Evolutionary conservation across 2,888 invertebrate species (phyloP).

Genomic region (Neria commutata): DNA sequence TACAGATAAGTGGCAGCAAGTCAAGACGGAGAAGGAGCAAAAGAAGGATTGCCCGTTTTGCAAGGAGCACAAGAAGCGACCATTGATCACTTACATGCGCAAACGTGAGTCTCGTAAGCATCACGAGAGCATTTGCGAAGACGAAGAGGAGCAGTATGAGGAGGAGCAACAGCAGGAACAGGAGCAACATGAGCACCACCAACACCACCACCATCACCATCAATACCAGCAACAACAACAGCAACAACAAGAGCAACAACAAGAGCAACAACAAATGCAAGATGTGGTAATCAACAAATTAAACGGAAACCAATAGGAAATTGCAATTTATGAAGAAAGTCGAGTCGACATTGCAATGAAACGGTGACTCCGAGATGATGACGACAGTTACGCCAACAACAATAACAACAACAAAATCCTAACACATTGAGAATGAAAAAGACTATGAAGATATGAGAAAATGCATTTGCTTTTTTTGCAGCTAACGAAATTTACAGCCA

Average conservation of each 20-base stretch:
- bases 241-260: conserved; percentile 20
- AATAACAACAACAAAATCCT: no score
- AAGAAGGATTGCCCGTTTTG: conserved; percentile 65
- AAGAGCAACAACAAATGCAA: neutral
- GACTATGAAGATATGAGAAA: no score
- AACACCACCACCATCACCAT: conserved; percentile 8
- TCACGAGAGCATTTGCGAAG: conserved; percentile 64
- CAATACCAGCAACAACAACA: conserved; percentile 25
- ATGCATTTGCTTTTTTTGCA: no score
- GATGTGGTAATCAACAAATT: neutral
- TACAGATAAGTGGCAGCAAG: conserved; percentile 55
- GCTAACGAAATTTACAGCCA: no score
- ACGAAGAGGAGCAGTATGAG: conserved; percentile 58
- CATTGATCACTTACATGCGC: conserved; percentile 64
- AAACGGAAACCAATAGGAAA: neutral
- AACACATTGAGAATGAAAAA: no score
- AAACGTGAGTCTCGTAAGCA: conserved; percentile 64
- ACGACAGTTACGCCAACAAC: no score
- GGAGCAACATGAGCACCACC: conserved; percentile 13
- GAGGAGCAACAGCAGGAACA: conserved; percentile 38
- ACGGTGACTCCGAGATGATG: no score
- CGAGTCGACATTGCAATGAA: no score
- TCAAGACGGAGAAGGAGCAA: conserved; percentile 51
- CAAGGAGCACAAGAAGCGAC: conserved; percentile 65
- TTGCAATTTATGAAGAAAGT: no score